A percentile compares a stretch with the other conserved stretches of the same genome.
Conservation (phyloP, 2,888 invertebrate species). For the Dinocampus coccinellae region DNA sequence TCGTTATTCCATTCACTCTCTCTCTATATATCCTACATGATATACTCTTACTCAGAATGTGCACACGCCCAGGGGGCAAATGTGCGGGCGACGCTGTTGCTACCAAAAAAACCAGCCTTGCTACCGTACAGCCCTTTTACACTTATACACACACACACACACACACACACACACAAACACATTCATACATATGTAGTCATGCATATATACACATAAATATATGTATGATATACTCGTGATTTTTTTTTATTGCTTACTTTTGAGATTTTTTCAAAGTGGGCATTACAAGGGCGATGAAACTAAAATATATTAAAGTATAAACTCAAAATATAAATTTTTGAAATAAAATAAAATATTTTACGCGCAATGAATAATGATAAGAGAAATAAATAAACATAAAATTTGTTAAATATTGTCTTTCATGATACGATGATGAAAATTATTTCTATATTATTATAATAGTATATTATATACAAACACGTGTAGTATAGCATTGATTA, state of each 20-base stretch:
- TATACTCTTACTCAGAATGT: slow-evolving; percentile 50
- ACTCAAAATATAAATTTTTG: too few species aligned
- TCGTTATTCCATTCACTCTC: not conserved
- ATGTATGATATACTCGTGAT: not conserved
- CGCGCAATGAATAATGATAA: too few species aligned
- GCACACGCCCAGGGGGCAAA: slow-evolving; percentile 56
- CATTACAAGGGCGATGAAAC: not conserved
- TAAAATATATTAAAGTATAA: too few species aligned
- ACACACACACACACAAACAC: not conserved
- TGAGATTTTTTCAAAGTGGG: not conserved
- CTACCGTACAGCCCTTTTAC: slow-evolving; percentile 53
- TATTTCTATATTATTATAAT: too few species aligned
- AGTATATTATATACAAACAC: too few species aligned
- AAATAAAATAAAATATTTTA: too few species aligned
- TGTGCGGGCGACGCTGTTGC: slow-evolving; percentile 49
- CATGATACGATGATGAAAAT: too few species aligned
- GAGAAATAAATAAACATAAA: too few species aligned
- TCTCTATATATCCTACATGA: not conserved
- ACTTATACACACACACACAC: not conserved
- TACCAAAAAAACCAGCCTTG: slow-evolving; percentile 67
- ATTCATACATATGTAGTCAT: too few species aligned
- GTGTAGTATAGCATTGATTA: too few species aligned
- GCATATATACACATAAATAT: not conserved
- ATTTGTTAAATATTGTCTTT: too few species aligned
- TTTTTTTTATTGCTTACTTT: not conserved